Evolutionary conservation across 2,797 vertebrate species (phyloP), one percentile per base, ranked within the genome.

Genomic region (Rhinatrema bivittatum): DNA sequence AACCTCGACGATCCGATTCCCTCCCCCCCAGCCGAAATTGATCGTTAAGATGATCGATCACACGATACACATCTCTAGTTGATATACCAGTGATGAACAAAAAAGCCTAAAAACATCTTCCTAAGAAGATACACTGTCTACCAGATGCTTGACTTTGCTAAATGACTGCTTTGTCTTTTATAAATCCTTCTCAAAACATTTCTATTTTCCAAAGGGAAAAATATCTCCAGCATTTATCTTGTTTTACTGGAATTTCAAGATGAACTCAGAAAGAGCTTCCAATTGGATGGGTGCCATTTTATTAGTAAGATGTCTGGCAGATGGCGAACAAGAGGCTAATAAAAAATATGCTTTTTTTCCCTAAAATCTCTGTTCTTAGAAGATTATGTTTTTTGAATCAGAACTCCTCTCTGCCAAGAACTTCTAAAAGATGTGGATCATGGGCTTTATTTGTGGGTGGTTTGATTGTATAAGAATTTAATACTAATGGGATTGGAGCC

Each of bases 301-400:
- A 51, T 69, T 65, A 63, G 65, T 70, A 62, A 74, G 47, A 44
- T 49, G 48, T 45, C 58, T 70, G 68, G 65, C 65, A 57, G 36
- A 40, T 47, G 53, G 36, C 46, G 55, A 63, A 53, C 4, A 32
- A n/a, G n/a, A n/a, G 10, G 22, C 0, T 21, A 42, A 51, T 43
- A 33, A 28, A 44, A 38, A 34, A 36, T 16, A 42, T 45, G 40
- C 50, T 42, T 39, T 44, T 55, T 42, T 35, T n/a, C n/a, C n/a
- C 59, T 47, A 19, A 45, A 57, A 24, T 18, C 17, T 3, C 31
- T 50, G 46, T 49, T 60, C 42, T 14, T 4, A 20, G 64, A 62
- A 24, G 32, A 40, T 27, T 15, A 39, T 39, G 36, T 27, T 47
- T 40, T 38, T 34, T 20, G 44, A 62, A 68, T 48, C 25, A 36